Base-by-base conservation (phyloP, 1,140 invertebrate genomes). In the Drosophila santomea region DNA sequence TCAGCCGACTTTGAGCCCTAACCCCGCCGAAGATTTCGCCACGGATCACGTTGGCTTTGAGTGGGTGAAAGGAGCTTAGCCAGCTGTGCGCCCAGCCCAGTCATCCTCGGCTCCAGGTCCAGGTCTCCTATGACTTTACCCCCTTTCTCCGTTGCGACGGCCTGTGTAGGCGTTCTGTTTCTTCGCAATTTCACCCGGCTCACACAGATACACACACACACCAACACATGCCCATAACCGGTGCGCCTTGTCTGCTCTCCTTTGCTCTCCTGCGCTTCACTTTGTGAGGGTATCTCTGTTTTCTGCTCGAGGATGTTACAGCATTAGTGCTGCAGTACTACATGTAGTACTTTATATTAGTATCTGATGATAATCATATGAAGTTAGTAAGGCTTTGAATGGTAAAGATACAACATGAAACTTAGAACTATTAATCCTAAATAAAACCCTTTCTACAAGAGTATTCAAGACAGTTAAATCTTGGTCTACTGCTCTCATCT, bases 41-140 rank as follows among this genome's bases (percentile, higher is more conserved):
- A 39, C 25, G 50, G 52, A 48, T 56, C 63, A 43, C 43, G 23
- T 39, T 36, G 52, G 36, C 36, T 57, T 39, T 36, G 52, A 41
- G 66, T 57, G 68, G 67, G 52, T 56, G 66, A 71, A 71, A 71
- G 64, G 51, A 71, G 68, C 68, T 69, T 58, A 58, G 66, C 15
- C 68, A 71, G 50, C 50, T 56, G 50, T 23, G 50, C 25, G 32
- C 25, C n/a, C 35, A 69, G 10, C 35, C 67, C 43, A 48, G 62
- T 38, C 63, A n/a, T 28, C 63, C n/a, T n/a, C 28, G 14, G 23
- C 35, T 39, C 14, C 28, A 11, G 23, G 43, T 39, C 14, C 28
- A 11, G 23, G 43, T 39, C 25, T 25, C 25, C 25, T 25, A 25
- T 25, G 25, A 12, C 38, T 14, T 17, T 15, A 32, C 25, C 36